These are phyloP conservation scores for Bactericera cockerelli DNA, from an alignment of 1,140 invertebrate species.

Conservation along the genomic window DNA sequence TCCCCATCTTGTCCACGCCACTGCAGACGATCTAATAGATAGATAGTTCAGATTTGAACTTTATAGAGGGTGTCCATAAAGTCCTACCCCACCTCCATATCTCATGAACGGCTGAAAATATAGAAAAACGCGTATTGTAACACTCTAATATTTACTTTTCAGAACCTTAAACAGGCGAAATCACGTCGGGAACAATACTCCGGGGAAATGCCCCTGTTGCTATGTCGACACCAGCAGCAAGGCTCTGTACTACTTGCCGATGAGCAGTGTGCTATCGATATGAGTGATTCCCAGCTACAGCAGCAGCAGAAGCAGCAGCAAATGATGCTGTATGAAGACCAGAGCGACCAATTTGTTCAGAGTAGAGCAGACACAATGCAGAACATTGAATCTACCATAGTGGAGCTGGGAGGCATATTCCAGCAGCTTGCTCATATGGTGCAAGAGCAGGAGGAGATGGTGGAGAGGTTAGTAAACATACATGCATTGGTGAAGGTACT, in stretches of 20 bases:
- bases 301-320: constrained; percentile 37
- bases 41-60: too few relatives aligned
- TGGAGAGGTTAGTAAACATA: constrained; percentile 63
- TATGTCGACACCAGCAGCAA: constrained; percentile 45
- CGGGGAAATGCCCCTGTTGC: constrained; percentile 47
- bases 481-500: too few relatives aligned
- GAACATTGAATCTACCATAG: constrained; percentile 97
- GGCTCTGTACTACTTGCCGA: constrained; percentile 41
- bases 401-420: constrained; percentile 97
- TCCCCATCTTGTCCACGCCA: too few relatives aligned
- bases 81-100: too few relatives aligned
- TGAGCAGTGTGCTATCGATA: constrained; percentile 59
- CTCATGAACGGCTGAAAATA: too few relatives aligned
- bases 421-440: constrained; percentile 97
- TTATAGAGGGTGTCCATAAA: too few relatives aligned
- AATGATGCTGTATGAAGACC: constrained; percentile 61
- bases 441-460: constrained; percentile 98
- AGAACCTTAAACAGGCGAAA: constrained; percentile 92
- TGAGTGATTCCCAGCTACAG: constrained; percentile 40
- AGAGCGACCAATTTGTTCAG: constrained; percentile 74
- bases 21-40: too few relatives aligned
- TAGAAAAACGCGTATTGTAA: too few relatives aligned
- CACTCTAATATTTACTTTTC: constrained; percentile 14
- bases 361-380: constrained; percentile 95
- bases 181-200: constrained; percentile 86